Evolutionary conservation across 2,113 vertebrate species (phyloP), one percentile per base, ranked within the genome.

Genomic region (Sturnira hondurensis): DNA sequence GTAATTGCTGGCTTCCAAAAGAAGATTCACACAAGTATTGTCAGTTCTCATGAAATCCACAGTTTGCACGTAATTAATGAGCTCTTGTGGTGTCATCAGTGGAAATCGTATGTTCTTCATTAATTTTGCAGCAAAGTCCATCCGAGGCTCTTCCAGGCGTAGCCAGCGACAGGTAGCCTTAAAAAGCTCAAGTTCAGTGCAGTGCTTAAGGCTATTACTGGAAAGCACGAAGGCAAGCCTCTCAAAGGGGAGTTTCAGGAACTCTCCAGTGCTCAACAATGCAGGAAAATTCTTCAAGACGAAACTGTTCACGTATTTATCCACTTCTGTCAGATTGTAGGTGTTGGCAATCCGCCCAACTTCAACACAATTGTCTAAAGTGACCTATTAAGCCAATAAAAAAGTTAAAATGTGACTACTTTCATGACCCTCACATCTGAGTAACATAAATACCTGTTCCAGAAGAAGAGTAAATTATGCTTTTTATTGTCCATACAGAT

Each of bases 61-160:
- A 0, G 99, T 99, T 96, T 99, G 99, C 65, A 99, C 99, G 0
- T 99, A 99, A 98, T 99, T 99, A 97, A 99, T 99, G 96, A 99
- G 99, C 98, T 99, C 99, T 98, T 99, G 99, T 0, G 99, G 99
- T 12, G 99, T 99, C 99, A 99, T 99, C 95, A 99, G 98, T 0
- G 99, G 99, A 71, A 99, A 99, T 96, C 99, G 99, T 97, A 99
- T 99, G 98, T 99, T 99, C 98, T 99, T 99, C 99, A 99, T 99
- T 31, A 99, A 98, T 94, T 99, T 99, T 0, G 99, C 96, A 20
- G 99, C 99, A 4, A 97, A 99, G 97, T 99, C 99, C 99, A 99
- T 99, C 73, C 99, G 99, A 3, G 98, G 97, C 10, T 99, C 99
- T 88, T 98, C 98, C 54, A 96, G 81, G 63, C 98, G 98, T 19